phyloP scores from a whole-genome alignment of 1,140 invertebrate species.

The Maconellicoccus hirsutus region DNA sequence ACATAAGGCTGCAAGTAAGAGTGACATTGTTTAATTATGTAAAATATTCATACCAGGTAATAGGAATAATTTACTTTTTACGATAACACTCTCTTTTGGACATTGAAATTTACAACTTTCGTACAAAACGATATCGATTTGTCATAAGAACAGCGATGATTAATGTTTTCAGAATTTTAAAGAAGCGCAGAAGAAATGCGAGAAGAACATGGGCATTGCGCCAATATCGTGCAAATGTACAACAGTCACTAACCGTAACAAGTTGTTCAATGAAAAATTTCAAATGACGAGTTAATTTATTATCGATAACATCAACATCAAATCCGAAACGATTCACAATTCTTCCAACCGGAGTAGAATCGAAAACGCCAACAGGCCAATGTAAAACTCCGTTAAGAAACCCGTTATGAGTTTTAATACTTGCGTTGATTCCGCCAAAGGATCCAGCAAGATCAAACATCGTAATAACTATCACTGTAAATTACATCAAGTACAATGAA shows the following conservation, averaged over 20 bases:
- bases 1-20: conserved; percentile 20
- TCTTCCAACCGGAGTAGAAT: conserved; percentile 65
- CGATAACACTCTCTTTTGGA: too few relatives aligned
- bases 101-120: too few relatives aligned
- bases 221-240: too few relatives aligned
- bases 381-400: conserved; percentile 18
- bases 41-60: too few relatives aligned
- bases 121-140: too few relatives aligned
- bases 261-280: background rate
- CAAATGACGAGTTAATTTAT: conserved; percentile 37
- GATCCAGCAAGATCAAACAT: background rate
- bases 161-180: too few relatives aligned
- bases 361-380: conserved; percentile 23
- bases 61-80: too few relatives aligned
- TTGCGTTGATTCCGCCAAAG: background rate
- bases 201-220: too few relatives aligned
- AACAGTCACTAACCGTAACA: background rate
- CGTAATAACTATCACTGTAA: background rate
- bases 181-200: too few relatives aligned
- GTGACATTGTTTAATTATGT: too few relatives aligned
- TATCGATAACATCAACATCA: conserved; percentile 57
- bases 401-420: conserved; percentile 1
- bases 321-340: conserved; percentile 70
- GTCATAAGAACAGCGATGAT: too few relatives aligned
- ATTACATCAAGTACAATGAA: background rate